Percentiles rank a stretch among this genome's conserved stretches.
Evolutionary conservation across 92 coral and sea anemone species (phyloP).

Genomic region (Phenganax marumi): DNA sequence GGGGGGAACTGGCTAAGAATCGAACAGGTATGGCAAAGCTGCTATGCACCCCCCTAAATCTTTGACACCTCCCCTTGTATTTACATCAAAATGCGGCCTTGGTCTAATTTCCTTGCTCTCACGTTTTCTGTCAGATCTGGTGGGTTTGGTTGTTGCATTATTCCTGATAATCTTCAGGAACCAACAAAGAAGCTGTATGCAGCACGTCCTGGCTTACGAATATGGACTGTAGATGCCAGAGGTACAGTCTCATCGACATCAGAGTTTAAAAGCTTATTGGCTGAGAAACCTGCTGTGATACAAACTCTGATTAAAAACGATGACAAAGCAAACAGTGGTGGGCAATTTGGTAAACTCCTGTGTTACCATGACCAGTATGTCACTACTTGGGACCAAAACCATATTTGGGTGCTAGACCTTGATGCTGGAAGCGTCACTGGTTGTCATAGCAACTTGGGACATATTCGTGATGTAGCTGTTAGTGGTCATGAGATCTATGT

Average conservation of each 20-base stretch:
- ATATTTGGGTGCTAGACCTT: slow-evolving; percentile 86
- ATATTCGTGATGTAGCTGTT: slow-evolving; percentile 76
- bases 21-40: no score
- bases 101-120: neutral
- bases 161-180: slow-evolving; percentile 40
- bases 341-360: slow-evolving; percentile 73
- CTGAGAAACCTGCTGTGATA: slow-evolving; percentile 84
- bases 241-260: slow-evolving; percentile 88
- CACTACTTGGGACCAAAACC: slow-evolving; percentile 77
- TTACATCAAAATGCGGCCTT: no score
- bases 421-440: slow-evolving; percentile 79
- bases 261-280: slow-evolving; percentile 81
- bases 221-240: slow-evolving; percentile 77
- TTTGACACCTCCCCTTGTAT: no score
- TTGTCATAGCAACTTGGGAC: slow-evolving; percentile 72
- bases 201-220: slow-evolving; percentile 70
- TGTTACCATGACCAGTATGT: slow-evolving; percentile 78
- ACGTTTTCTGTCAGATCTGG: slow-evolving; percentile 28
- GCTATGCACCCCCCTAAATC: no score
- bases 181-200: slow-evolving; percentile 48
- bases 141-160: slow-evolving; percentile 40
- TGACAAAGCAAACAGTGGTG: slow-evolving; percentile 13
- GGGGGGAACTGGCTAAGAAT: no score
- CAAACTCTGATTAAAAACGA: slow-evolving; percentile 54
- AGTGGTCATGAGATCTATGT: slow-evolving; percentile 86